Evolutionary conservation across 1,140 invertebrate genomes (phyloP).

Genomic region (Liolophura sinensis): DNA sequence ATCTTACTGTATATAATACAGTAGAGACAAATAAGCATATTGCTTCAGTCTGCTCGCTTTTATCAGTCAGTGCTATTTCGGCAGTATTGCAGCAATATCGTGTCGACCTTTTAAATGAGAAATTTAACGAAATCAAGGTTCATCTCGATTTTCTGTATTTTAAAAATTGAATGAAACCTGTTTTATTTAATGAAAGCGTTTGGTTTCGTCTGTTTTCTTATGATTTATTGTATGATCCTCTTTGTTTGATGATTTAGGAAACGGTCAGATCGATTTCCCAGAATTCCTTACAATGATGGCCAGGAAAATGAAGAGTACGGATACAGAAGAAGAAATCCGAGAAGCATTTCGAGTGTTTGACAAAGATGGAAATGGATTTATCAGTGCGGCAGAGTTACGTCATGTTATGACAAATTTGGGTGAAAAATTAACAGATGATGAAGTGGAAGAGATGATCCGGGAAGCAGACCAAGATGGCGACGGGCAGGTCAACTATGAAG

Average conservation of each 20-base stretch:
- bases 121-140: no score
- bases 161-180: no score
- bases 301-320: constrained; percentile 98
- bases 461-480: constrained; percentile 89
- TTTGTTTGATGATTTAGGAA: constrained; percentile 67
- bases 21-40: no score
- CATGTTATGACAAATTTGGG: constrained; percentile 90
- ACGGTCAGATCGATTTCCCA: constrained; percentile 97
- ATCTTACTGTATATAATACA: no score
- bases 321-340: constrained; percentile 97
- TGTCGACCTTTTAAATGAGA: no score
- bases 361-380: constrained; percentile 91
- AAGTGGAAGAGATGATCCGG: constrained; percentile 90
- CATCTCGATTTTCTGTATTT: no score
- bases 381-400: constrained; percentile 33
- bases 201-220: no score
- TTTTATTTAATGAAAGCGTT: no score
- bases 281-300: constrained; percentile 93
- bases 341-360: constrained; percentile 98
- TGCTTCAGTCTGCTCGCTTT: no score
- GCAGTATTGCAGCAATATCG: no score
- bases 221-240: no score
- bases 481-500: constrained; percentile 39
- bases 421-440: constrained; percentile 83
- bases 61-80: no score